Evolutionary conservation across 2,113 vertebrate species (phyloP).

Genomic region (Vicugna pacos): DNA sequence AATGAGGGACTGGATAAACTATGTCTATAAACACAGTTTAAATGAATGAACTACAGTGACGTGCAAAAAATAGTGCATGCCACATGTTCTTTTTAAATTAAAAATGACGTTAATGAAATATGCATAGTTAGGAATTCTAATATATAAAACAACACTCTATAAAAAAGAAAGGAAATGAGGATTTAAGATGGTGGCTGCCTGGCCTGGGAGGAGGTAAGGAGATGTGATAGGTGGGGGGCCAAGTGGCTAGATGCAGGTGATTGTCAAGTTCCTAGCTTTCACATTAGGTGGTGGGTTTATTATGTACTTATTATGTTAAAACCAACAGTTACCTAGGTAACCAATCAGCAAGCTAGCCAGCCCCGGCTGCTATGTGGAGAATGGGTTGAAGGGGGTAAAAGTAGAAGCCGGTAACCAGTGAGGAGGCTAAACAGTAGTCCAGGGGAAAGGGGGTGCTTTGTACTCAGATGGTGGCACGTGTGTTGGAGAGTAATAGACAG

Average conservation of each 20-base stretch:
- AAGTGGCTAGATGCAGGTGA: background rate
- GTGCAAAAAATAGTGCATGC: background rate
- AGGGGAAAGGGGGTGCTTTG: background rate
- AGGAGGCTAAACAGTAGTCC: background rate
- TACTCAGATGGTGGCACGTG: background rate
- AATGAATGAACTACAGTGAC: background rate
- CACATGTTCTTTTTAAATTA: background rate
- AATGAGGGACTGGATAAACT: background rate
- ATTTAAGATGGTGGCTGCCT: background rate
- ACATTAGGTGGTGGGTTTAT: background rate
- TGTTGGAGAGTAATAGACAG: background rate
- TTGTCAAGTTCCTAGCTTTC: background rate
- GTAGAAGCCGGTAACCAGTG: background rate
- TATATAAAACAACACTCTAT: background rate
- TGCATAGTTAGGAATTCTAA: background rate
- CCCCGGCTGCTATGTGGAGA: background rate
- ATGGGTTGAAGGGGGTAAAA: background rate
- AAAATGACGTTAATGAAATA: conserved; percentile 5
- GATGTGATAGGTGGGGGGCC: background rate
- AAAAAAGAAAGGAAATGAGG: background rate
- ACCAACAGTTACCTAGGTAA: background rate
- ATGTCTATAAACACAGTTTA: background rate
- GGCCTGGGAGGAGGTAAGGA: background rate
- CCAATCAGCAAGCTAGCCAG: background rate
- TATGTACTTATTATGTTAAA: background rate